Base-by-base conservation (phyloP, 2,113 vertebrate genomes). In the Stegastes partitus region DNA sequence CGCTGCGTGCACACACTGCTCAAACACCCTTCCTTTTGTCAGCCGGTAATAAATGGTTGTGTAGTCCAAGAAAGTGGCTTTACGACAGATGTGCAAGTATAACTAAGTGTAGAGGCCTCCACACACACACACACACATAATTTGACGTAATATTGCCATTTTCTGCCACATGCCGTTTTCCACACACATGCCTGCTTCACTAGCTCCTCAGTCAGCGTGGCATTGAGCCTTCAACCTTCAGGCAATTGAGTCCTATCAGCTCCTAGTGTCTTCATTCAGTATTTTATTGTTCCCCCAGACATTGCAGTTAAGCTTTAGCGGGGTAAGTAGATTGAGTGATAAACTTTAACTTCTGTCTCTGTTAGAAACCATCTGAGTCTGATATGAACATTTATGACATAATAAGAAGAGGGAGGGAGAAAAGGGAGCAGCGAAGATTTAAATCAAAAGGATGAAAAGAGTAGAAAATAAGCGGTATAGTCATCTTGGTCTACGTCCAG, bases 321-420 rank as follows among this genome's bases (percentile, higher is more conserved):
- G 69, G 53, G 28, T 74, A 58, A 50, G 76, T 78, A 69, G 85
- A 87, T 87, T 74, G 80, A 82, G 82, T 65, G 77, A 90, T 89
- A 88, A 80, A 90, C 82, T 89, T 85, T 75, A 67, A 78, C 78
- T 80, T 83, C 66, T 78, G 79, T 85, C 68, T 79, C 44, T 63
- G 56, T 79, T 74, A 55, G 26, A 82, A 83, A 67, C 77, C 15
- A 25, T 80, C 61, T 26, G 39, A 56, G 72, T 74, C 59, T 71
- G 77, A 85, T 74, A 66, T 71, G 54, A 59, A 50, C 42, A 23
- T 61, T 77, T 77, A 73, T 79, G 62, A 75, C 72, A 65, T 62
- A 59, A 53, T 37, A 11, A 44, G 28, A 67, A 66, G 7, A 23
- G n/a, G 21, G 25, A 50, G 64, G 23, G 66, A 31, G 22, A 49